Evolutionary conservation across 37 sponge, comb jelly and placozoan species (phyloP), one percentile per base, ranked within the genome.

Genomic region (Amphimedon queenslandica): DNA sequence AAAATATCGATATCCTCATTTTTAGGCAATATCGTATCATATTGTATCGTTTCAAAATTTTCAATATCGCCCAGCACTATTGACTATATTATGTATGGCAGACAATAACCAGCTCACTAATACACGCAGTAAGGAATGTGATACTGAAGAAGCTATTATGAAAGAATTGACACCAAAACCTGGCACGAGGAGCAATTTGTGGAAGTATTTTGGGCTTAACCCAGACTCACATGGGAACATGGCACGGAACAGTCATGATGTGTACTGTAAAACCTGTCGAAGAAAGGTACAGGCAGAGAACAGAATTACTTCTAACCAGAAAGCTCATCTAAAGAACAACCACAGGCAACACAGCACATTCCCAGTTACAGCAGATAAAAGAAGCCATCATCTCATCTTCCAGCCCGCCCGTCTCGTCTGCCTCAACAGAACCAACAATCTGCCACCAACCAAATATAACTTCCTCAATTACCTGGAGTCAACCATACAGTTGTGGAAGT

Each of bases 261-360:
- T 43, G 24, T 28, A 35, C 30, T 70, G 71, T 40, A 41, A 18
- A 1, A 34, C 33, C 39, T 57, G 71, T 40, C 47, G 25, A 23
- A 18, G 27, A 3, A 24, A 33, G 11, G 80, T 80, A 55, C 1
- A n/a, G 0, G 72, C 72, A 23, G 71, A 71, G 64, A 40, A 42
- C 2, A 65, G 80, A n/a, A 71, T 71, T 43, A 80, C 80, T 32
- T 71, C 66, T 23, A 80, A 72, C 53, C 55, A 71, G 1, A 13
- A 58, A 25, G 28, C 80, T 21, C 72, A 80, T 55, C 39, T 80
- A 11, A 16, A 33, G 37, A 61, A 31, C 28, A 58, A 80, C 37
- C 73, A 80, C 67, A 25, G 18, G 21, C 60, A 56, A 10, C 56
- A 0, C n/a, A n/a, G n/a, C n/a, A n/a, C n/a, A n/a, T n/a, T n/a